Evolutionary conservation across 1,140 invertebrate genomes (phyloP).

Genomic region (Trichonephila clavipes): DNA sequence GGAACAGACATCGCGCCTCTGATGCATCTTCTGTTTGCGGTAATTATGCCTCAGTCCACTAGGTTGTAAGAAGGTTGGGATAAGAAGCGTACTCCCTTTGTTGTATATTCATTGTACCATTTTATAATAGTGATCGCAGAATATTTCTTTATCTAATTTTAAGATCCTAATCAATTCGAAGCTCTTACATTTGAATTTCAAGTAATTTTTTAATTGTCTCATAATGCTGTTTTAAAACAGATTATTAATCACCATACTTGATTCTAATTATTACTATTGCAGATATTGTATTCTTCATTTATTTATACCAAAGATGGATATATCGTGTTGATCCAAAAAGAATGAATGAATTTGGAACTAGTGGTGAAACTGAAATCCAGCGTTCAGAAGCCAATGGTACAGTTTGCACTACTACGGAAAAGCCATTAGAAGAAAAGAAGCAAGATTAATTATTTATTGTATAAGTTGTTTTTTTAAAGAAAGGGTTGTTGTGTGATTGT

Average conservation of each 20-base stretch:
- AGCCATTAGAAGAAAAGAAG: constrained; percentile 62
- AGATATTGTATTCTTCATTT: constrained; percentile 99
- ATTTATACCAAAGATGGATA: constrained; percentile 98
- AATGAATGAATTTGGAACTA: constrained; percentile 97
- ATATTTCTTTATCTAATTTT: too few relatives aligned
- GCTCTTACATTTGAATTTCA: too few relatives aligned
- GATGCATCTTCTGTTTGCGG: too few relatives aligned
- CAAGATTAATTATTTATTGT: constrained; percentile 60
- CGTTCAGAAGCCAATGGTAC: constrained; percentile 64
- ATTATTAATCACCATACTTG: background rate
- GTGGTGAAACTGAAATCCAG: constrained; percentile 81
- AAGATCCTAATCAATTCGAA: too few relatives aligned
- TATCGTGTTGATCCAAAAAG: constrained; percentile 96
- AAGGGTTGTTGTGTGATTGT: constrained; percentile 67
- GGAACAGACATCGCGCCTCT: too few relatives aligned
- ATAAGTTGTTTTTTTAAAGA: constrained; percentile 28
- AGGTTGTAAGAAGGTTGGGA: too few relatives aligned
- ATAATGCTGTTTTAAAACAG: too few relatives aligned
- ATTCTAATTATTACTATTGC: constrained; percentile 80
- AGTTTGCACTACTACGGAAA: constrained; percentile 45
- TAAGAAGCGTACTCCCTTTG: too few relatives aligned
- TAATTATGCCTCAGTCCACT: too few relatives aligned
- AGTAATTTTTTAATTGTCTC: too few relatives aligned
- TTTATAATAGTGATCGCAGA: too few relatives aligned
- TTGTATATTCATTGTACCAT: too few relatives aligned